These are phyloP conservation scores for Phoeniculus purpureus DNA, from an alignment of 2,797 vertebrate genomes.

Conservation along the genomic window DNA sequence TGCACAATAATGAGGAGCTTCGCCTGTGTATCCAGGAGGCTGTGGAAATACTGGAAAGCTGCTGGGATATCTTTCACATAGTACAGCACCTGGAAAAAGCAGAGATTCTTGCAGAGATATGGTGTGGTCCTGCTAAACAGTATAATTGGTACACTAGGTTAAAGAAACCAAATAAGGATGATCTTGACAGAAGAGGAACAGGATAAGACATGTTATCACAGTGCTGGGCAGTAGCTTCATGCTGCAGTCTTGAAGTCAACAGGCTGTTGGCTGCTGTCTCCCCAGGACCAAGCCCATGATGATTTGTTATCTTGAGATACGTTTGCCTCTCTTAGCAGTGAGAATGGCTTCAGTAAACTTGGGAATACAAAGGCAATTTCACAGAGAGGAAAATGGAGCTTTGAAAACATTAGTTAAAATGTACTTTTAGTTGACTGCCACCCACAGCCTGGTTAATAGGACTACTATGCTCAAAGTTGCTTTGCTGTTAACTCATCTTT, in stretches of 20 bases:
- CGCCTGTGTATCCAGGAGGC: conserved; percentile 82
- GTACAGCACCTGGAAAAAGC: conserved; percentile 88
- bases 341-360: background rate
- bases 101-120: background rate
- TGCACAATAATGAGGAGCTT: conserved; percentile 90
- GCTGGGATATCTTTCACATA: conserved; percentile 87
- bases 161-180: background rate
- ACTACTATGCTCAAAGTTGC: conserved; percentile 27
- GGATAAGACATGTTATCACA: accelerated
- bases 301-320: background rate
- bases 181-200: background rate
- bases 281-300: background rate
- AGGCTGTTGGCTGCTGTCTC: background rate
- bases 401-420: conserved; percentile 21
- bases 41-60: conserved; percentile 86
- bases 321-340: background rate
- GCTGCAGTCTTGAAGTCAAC: background rate
- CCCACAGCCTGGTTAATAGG: conserved; percentile 46
- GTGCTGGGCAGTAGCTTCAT: background rate
- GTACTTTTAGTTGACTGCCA: conserved; percentile 31
- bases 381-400: background rate
- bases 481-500: conserved; percentile 22
- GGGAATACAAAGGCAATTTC: conserved; percentile 34
- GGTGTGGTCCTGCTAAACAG: accelerated
- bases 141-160: background rate